Evolutionary conservation across 2,797 vertebrate genomes (phyloP).

Genomic region (Poecile montanus): DNA sequence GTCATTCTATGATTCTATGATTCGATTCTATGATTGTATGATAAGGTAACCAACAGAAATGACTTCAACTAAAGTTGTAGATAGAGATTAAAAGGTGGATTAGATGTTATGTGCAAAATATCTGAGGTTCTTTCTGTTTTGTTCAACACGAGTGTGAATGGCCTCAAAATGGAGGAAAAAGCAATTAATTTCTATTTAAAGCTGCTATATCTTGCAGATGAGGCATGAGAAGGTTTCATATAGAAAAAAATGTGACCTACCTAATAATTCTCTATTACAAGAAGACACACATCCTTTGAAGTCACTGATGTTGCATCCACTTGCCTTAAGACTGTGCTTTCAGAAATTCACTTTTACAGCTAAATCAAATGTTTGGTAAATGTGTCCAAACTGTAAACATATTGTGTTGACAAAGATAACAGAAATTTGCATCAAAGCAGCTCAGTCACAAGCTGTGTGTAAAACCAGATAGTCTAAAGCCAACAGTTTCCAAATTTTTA

Average conservation of each 20-base stretch:
- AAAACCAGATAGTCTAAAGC: background rate
- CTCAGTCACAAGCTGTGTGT: background rate
- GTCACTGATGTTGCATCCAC: background rate
- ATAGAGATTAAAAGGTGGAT: background rate
- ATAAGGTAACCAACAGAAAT: background rate
- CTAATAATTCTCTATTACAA: background rate
- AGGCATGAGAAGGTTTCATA: background rate
- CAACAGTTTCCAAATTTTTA: background rate
- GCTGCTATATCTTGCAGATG: background rate
- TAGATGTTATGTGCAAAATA: background rate
- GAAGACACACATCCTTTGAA: background rate
- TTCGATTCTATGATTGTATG: background rate
- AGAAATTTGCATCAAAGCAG: slow-evolving; percentile 7
- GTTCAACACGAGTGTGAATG: background rate
- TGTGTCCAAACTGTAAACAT: background rate
- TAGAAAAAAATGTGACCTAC: background rate
- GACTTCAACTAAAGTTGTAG: background rate
- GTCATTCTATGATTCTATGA: background rate
- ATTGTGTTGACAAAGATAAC: background rate
- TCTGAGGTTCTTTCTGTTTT: background rate
- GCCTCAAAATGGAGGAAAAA: background rate
- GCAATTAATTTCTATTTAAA: background rate
- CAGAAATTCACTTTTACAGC: background rate
- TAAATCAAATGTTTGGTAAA: background rate
- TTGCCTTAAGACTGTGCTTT: background rate